phyloP scores from a whole-genome alignment of 2,797 vertebrate species.

The Scarus forsteni region DNA sequence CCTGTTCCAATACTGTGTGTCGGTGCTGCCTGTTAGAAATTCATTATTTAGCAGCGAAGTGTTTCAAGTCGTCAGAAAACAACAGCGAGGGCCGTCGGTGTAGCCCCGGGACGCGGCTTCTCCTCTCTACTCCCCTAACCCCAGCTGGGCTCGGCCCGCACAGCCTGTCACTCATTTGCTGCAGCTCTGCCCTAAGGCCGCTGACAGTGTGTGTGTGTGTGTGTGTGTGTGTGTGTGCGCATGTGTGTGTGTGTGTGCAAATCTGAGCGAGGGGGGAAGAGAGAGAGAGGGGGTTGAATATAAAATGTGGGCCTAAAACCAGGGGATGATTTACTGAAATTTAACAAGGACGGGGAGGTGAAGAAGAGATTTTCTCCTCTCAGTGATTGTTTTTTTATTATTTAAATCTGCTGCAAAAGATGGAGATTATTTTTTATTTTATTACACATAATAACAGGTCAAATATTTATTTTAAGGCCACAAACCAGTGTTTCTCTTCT shows the following conservation, averaged over 20 bases:
- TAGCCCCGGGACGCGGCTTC: slow-evolving; percentile 80
- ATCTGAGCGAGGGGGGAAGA: slow-evolving; percentile 22
- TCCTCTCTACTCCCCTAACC: slow-evolving; percentile 78
- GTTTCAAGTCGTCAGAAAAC: slow-evolving; percentile 88
- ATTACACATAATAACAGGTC: neutral
- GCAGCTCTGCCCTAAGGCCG: slow-evolving; percentile 78
- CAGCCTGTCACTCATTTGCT: slow-evolving; percentile 87
- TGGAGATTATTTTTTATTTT: neutral
- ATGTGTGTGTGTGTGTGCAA: slow-evolving; percentile 29
- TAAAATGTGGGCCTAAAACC: slow-evolving; percentile 55
- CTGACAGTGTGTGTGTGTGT: slow-evolving; percentile 38
- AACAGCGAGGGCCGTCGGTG: slow-evolving; percentile 83
- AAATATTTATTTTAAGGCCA: neutral
- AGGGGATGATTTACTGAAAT: slow-evolving; percentile 47
- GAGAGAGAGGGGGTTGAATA: slow-evolving; percentile 54
- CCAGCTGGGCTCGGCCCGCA: slow-evolving; percentile 82
- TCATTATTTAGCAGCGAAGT: slow-evolving; percentile 89
- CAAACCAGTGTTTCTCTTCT: neutral
- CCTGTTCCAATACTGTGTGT: slow-evolving; percentile 73
- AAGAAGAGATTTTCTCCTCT: slow-evolving; percentile 32
- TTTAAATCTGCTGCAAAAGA: neutral
- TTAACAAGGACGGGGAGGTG: slow-evolving; percentile 50
- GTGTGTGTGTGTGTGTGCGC: slow-evolving; percentile 45
- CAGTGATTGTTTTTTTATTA: neutral
- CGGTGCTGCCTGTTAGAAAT: slow-evolving; percentile 78